phyloP scores from a whole-genome alignment of 2,888 invertebrate genomes.

The Drosophila paranaensis region DNA sequence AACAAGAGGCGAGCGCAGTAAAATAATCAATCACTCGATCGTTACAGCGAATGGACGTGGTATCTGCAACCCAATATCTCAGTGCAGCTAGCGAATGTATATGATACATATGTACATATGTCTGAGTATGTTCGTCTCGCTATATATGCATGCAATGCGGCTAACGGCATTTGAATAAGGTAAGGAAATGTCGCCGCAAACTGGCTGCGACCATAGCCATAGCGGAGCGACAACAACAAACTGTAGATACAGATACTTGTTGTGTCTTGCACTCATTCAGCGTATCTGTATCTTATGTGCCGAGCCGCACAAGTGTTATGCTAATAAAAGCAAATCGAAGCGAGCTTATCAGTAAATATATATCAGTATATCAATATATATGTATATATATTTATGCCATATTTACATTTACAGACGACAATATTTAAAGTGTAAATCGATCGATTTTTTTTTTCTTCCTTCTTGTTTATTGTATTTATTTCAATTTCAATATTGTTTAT shows the following conservation, averaged over 20 bases:
- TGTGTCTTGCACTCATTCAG: slow-evolving; percentile 37
- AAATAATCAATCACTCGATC: slow-evolving; percentile 78
- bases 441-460: slow-evolving; percentile 49
- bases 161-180: slow-evolving; percentile 78
- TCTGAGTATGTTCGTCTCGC: neutral
- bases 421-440: slow-evolving; percentile 77
- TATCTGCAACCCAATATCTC: slow-evolving; percentile 45
- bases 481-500: slow-evolving; percentile 75
- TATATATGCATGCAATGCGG: slow-evolving; percentile 31
- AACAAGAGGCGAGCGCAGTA: slow-evolving; percentile 52
- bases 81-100: slow-evolving; percentile 13
- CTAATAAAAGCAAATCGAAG: slow-evolving; percentile 79
- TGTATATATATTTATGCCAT: slow-evolving; percentile 43
- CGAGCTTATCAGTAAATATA: slow-evolving; percentile 57
- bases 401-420: slow-evolving; percentile 60
- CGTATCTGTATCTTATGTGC: slow-evolving; percentile 23
- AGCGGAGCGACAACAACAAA: slow-evolving; percentile 9
- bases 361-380: neutral
- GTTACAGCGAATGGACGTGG: slow-evolving; percentile 73
- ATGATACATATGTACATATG: slow-evolving; percentile 6
- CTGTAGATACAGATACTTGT: slow-evolving; percentile 16
- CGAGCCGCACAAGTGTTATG: slow-evolving; percentile 77
- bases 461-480: slow-evolving; percentile 74
- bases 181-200: slow-evolving; percentile 55
- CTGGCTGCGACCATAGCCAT: slow-evolving; percentile 2